Evolutionary conservation across 2,797 vertebrate species (phyloP).

Genomic region (Malurus leucopterus): DNA sequence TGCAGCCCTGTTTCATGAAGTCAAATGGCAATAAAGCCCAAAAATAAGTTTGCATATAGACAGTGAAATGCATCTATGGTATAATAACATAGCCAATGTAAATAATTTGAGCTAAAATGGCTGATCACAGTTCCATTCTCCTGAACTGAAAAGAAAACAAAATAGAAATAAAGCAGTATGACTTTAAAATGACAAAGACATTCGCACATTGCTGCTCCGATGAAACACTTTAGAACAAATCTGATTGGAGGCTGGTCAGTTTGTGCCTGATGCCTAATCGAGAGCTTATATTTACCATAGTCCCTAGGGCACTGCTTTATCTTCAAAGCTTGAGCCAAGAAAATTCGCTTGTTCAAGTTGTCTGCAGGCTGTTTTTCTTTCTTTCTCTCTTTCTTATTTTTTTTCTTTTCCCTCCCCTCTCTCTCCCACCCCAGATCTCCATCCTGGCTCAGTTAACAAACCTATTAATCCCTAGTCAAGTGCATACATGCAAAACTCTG

Average conservation of each 20-base stretch:
- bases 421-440: slow-evolving; percentile 23
- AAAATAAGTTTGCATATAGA: neutral
- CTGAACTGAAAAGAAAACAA: neutral
- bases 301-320: slow-evolving; percentile 44
- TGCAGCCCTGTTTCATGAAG: neutral
- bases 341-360: slow-evolving; percentile 55
- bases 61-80: neutral
- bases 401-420: neutral
- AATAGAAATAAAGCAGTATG: neutral
- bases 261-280: slow-evolving; percentile 46
- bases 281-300: slow-evolving; percentile 51
- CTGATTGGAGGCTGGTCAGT: slow-evolving; percentile 36
- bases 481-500: slow-evolving; percentile 57
- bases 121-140: neutral
- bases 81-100: neutral
- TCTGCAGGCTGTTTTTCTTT: slow-evolving; percentile 47
- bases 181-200: slow-evolving; percentile 40
- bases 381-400: neutral
- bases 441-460: slow-evolving; percentile 54
- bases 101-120: neutral
- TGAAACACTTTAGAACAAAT: slow-evolving; percentile 48
- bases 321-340: slow-evolving; percentile 61
- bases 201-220: neutral
- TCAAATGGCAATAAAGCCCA: neutral
- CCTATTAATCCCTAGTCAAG: slow-evolving; percentile 70